Percentiles rank a stretch among this genome's conserved stretches.
Evolutionary conservation across 2,797 vertebrate species (phyloP).

Genomic region (Darevskia mixta): DNA sequence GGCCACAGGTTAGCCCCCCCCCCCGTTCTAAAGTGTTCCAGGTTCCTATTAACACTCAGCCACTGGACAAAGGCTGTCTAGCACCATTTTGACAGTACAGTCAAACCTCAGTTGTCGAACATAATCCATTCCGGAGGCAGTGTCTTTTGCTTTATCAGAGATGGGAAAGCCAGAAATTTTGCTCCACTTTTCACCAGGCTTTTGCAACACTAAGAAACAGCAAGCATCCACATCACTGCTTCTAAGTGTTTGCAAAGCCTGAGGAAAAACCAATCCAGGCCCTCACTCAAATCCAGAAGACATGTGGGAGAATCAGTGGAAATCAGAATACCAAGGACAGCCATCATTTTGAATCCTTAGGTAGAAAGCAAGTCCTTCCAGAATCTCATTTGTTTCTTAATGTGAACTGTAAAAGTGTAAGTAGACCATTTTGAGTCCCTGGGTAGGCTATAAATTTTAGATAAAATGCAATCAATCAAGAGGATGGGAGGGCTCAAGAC

Average conservation of each 20-base stretch:
- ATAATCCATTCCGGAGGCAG: too few species aligned
- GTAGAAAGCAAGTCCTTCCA: neutral
- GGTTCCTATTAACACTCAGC: neutral
- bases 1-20: too few species aligned
- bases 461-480: conserved; percentile 11
- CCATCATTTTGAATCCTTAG: neutral
- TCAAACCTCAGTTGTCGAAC: too few species aligned
- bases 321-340: neutral
- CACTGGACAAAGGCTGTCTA: neutral
- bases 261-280: too few species aligned
- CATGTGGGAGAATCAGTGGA: neutral
- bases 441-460: neutral
- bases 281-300: neutral
- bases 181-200: neutral
- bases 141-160: neutral
- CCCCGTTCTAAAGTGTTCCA: neutral
- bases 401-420: neutral
- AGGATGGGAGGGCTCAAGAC: neutral
- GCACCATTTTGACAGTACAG: neutral
- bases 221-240: neutral
- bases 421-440: neutral
- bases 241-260: neutral
- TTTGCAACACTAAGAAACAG: neutral
- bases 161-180: neutral
- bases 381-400: neutral